Evolutionary conservation across 2,888 invertebrate genomes (phyloP).

Genomic region (Dicranocentrus wangi): DNA sequence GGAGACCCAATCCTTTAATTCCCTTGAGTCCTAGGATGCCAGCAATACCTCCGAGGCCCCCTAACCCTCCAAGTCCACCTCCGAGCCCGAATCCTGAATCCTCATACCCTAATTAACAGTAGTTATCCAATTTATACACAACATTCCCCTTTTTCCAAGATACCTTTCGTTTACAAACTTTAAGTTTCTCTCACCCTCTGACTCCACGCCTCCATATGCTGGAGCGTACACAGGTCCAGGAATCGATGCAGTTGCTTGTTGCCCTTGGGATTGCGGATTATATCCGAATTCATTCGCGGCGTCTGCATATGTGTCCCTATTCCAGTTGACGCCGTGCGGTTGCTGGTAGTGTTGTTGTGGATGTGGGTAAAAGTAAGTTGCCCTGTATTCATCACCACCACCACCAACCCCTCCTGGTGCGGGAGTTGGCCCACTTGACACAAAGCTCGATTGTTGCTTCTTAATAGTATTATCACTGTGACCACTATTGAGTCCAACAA

Average conservation of each 20-base stretch:
- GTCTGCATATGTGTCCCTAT: slow-evolving; percentile 69
- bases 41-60: slow-evolving; percentile 62
- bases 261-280: slow-evolving; percentile 46
- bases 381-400: slow-evolving; percentile 42
- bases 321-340: slow-evolving; percentile 59
- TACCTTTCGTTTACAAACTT: too few relatives aligned
- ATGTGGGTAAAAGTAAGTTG: slow-evolving; percentile 41
- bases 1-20: slow-evolving; percentile 67
- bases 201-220: slow-evolving; percentile 28
- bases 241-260: slow-evolving; percentile 9
- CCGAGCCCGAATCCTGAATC: slow-evolving; percentile 58
- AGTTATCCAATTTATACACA: background rate
- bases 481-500: slow-evolving; percentile 12
- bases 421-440: background rate
- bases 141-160: too few relatives aligned
- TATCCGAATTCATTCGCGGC: slow-evolving; percentile 71
- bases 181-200: slow-evolving; percentile 27
- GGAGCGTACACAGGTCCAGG: slow-evolving; percentile 39
- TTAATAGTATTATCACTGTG: background rate
- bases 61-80: slow-evolving; percentile 66
- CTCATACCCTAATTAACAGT: slow-evolving; percentile 36
- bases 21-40: slow-evolving; percentile 70
- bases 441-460: background rate
- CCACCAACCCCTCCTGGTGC: slow-evolving; percentile 7
- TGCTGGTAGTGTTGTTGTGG: slow-evolving; percentile 30